These are phyloP conservation scores for Silurus glanis DNA, from an alignment of 2,113 vertebrate genomes.

Conservation along the genomic window DNA sequence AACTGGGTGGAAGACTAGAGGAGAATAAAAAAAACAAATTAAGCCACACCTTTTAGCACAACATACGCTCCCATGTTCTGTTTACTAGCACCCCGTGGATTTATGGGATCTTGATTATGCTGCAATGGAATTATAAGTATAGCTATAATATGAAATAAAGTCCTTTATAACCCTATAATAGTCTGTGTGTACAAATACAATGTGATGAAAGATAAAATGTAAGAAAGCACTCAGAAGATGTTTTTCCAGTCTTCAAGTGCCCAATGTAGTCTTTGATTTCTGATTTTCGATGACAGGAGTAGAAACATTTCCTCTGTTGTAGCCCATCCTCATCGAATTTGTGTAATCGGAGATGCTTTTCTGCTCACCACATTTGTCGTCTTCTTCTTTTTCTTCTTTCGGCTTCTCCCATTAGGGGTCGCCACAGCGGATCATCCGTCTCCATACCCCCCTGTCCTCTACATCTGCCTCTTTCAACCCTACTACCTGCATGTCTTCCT, in stretches of 20 bases:
- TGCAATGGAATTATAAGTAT: background rate
- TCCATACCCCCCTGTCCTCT: too few relatives aligned
- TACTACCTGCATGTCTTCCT: too few relatives aligned
- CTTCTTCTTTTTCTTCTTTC: too few relatives aligned
- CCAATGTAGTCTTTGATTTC: background rate
- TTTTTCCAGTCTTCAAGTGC: background rate
- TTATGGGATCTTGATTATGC: background rate
- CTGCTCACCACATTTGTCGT: background rate
- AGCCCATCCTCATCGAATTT: background rate
- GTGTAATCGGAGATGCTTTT: background rate
- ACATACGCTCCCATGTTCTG: background rate
- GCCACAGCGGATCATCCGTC: too few relatives aligned
- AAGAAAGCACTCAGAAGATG: background rate
- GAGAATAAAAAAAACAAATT: background rate
- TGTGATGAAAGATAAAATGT: background rate
- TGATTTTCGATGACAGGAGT: background rate
- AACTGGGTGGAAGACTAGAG: conserved; percentile 94
- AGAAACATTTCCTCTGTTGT: background rate
- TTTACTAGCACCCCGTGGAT: background rate
- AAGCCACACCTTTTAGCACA: background rate
- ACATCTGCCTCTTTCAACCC: too few relatives aligned
- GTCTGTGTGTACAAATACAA: background rate
- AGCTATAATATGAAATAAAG: background rate
- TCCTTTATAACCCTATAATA: background rate
- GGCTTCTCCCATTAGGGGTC: too few relatives aligned